These are phyloP conservation scores for Mythimna albipuncta DNA, from an alignment of 2,888 invertebrate genomes.

Conservation along the genomic window DNA sequence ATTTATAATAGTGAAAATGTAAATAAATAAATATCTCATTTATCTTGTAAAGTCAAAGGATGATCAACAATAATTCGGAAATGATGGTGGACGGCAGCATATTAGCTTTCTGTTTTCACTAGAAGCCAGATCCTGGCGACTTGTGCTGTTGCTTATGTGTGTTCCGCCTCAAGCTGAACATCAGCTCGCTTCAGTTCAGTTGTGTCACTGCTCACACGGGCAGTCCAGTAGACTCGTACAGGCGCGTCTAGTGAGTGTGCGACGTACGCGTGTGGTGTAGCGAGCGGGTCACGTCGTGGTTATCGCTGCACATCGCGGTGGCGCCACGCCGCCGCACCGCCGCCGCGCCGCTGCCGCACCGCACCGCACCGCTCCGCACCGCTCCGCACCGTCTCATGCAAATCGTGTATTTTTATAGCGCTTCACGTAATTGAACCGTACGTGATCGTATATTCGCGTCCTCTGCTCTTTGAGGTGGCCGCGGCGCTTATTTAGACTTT, in stretches of 20 bases:
- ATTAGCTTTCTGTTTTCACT: neutral
- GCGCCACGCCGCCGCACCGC: slow-evolving; percentile 59
- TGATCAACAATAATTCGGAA: neutral
- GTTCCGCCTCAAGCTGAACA: neutral
- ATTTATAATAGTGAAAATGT: too few species aligned
- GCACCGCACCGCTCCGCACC: slow-evolving; percentile 43
- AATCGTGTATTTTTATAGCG: slow-evolving; percentile 68
- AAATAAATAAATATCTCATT: too few species aligned
- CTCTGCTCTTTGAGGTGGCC: slow-evolving; percentile 46
- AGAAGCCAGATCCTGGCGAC: neutral
- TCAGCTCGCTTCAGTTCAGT: neutral
- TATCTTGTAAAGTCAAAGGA: neutral
- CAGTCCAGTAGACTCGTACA: neutral
- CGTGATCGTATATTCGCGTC: slow-evolving; percentile 57
- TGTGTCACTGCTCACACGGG: neutral
- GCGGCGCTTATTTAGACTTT: slow-evolving; percentile 43
- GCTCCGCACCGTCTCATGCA: slow-evolving; percentile 68
- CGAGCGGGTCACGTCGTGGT: slow-evolving; percentile 55
- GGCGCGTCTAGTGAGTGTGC: slow-evolving; percentile 3
- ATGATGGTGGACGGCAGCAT: neutral
- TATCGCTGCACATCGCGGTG: slow-evolving; percentile 70
- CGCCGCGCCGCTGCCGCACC: slow-evolving; percentile 52
- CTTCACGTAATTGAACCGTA: slow-evolving; percentile 65
- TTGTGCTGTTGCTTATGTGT: too few species aligned
- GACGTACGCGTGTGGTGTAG: slow-evolving; percentile 14